phyloP scores from a whole-genome alignment of 1,140 invertebrate genomes.

The Lineus longissimus region DNA sequence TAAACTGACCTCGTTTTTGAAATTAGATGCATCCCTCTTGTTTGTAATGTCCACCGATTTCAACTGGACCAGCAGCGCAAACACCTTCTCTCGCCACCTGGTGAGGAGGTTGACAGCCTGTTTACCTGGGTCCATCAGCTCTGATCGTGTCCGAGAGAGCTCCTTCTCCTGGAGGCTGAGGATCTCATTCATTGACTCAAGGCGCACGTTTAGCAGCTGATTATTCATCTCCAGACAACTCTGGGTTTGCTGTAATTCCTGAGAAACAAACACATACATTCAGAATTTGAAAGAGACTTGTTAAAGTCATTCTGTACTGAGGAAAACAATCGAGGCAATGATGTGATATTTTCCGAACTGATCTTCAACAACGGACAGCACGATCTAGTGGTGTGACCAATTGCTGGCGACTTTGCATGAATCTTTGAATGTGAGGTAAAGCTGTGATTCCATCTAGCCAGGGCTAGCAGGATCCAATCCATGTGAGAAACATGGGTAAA shows the following conservation, averaged over 20 bases:
- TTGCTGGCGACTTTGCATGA: no score
- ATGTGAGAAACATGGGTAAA: no score
- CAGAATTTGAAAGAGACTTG: neutral
- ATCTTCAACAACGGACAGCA: no score
- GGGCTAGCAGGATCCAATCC: no score
- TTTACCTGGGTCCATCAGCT: conserved; percentile 28
- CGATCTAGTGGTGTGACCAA: no score
- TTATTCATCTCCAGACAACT: conserved; percentile 26
- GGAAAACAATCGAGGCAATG: neutral
- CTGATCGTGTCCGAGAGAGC: conserved; percentile 28
- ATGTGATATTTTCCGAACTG: no score
- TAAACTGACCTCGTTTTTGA: conserved; percentile 28
- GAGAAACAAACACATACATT: conserved; percentile 8
- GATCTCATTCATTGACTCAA: conserved; percentile 30
- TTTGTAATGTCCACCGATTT: conserved; percentile 32
- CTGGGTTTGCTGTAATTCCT: conserved; percentile 24
- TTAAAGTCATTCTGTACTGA: neutral
- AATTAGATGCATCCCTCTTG: conserved; percentile 33
- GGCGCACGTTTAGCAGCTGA: conserved; percentile 30
- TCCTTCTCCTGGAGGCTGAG: conserved; percentile 31
- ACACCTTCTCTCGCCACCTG: conserved; percentile 45
- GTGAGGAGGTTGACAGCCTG: conserved; percentile 24
- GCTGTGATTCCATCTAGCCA: no score
- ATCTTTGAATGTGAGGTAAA: no score
- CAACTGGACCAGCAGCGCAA: conserved; percentile 38